These are phyloP conservation scores for Rhorus exstirpatorius DNA, from an alignment of 2,888 invertebrate species.

Conservation along the genomic window DNA sequence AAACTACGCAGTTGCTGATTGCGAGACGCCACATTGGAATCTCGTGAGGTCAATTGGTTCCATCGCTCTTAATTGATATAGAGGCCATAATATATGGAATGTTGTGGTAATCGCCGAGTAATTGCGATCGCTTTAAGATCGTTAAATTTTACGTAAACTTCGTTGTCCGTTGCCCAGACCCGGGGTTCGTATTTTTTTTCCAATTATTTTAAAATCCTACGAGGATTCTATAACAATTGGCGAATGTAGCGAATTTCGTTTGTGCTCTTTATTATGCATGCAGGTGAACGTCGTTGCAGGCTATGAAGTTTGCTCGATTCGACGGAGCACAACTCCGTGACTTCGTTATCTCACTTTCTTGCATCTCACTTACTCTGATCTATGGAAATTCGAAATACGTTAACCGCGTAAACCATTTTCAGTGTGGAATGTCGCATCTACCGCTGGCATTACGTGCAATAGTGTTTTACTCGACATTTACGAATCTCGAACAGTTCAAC, in stretches of 20 bases:
- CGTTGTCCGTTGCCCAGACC: too few relatives aligned
- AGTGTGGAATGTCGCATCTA: neutral
- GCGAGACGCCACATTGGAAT: too few relatives aligned
- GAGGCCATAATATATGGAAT: too few relatives aligned
- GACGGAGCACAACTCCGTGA: neutral
- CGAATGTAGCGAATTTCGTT: neutral
- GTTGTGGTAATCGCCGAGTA: too few relatives aligned
- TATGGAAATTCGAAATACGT: conserved; percentile 30
- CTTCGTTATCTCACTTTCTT: conserved; percentile 7
- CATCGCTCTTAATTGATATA: too few relatives aligned
- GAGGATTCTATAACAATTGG: too few relatives aligned
- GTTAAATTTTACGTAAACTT: too few relatives aligned
- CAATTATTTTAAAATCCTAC: too few relatives aligned
- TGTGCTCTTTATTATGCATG: neutral
- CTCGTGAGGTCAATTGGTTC: too few relatives aligned
- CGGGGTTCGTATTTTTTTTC: too few relatives aligned
- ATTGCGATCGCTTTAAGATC: too few relatives aligned
- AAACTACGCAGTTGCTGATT: too few relatives aligned
- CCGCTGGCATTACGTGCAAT: neutral
- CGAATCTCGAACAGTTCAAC: conserved; percentile 33
- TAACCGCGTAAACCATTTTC: conserved; percentile 9
- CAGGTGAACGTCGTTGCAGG: neutral
- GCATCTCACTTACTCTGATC: neutral
- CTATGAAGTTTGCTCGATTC: conserved; percentile 6
- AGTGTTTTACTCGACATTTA: conserved; percentile 3